Evolutionary conservation across 2,113 vertebrate genomes (phyloP).

Genomic region (Oceanites oceanicus): DNA sequence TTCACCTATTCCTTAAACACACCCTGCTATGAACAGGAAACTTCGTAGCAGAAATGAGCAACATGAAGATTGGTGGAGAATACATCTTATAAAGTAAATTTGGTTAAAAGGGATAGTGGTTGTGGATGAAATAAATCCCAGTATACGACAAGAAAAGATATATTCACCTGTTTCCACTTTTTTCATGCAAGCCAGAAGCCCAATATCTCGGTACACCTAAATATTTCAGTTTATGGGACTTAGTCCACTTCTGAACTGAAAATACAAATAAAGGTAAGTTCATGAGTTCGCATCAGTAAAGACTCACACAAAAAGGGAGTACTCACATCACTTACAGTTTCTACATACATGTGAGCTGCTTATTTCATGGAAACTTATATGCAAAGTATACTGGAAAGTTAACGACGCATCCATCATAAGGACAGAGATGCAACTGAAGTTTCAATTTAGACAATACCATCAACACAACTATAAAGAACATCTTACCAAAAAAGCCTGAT

Average conservation of each 20-base stretch:
- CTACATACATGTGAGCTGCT: not conserved
- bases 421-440: not conserved
- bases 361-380: not conserved
- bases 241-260: conserved; percentile 90
- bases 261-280: conserved; percentile 64
- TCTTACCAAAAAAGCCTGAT: not conserved
- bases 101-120: not conserved
- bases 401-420: not conserved
- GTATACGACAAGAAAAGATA: not conserved
- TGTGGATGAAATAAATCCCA: not conserved
- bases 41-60: not conserved
- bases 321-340: not conserved
- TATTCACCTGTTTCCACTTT: conserved; percentile 86
- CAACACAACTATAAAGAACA: not conserved
- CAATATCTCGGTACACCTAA: conserved; percentile 93
- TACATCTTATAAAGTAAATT: not conserved
- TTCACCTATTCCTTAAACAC: not conserved
- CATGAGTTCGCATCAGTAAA: not conserved
- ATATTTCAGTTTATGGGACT: conserved; percentile 83
- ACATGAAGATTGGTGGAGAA: not conserved
- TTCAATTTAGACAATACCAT: not conserved
- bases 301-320: not conserved
- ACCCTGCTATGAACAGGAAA: not conserved
- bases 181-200: conserved; percentile 92
- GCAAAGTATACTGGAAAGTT: not conserved